phyloP scores from a whole-genome alignment of 2,797 vertebrate genomes.

The Sciurus carolinensis region DNA sequence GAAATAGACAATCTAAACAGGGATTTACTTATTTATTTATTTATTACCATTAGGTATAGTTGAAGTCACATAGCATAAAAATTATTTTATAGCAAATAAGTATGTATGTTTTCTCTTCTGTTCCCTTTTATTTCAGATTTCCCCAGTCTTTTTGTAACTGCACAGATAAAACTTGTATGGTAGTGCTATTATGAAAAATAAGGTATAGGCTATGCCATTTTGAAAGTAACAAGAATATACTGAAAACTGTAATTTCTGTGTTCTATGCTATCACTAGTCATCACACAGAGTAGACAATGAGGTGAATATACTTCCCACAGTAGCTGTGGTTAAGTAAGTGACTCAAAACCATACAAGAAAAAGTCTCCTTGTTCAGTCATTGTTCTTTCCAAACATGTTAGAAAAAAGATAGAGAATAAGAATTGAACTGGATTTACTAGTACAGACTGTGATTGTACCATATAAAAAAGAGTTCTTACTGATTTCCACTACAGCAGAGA shows the following conservation, averaged over 20 bases:
- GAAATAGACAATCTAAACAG: not conserved
- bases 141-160: not conserved
- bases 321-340: not conserved
- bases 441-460: not conserved
- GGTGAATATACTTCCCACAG: not conserved
- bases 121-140: slow-evolving; percentile 3
- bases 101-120: not conserved
- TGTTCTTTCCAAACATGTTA: not conserved
- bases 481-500: not conserved
- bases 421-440: not conserved
- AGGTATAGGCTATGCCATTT: not conserved
- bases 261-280: not conserved
- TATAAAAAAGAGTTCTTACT: not conserved
- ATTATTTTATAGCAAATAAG: not conserved
- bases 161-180: not conserved
- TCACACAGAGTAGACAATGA: not conserved
- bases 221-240: not conserved
- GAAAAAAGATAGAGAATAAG: not conserved
- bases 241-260: not conserved
- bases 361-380: not conserved
- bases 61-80: not conserved
- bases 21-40: not conserved
- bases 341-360: not conserved
- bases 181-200: not conserved
- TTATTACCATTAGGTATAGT: not conserved